These are phyloP conservation scores for Bergia sp. DNA, from an alignment of 92 coral and sea anemone genomes.

Conservation along the genomic window DNA sequence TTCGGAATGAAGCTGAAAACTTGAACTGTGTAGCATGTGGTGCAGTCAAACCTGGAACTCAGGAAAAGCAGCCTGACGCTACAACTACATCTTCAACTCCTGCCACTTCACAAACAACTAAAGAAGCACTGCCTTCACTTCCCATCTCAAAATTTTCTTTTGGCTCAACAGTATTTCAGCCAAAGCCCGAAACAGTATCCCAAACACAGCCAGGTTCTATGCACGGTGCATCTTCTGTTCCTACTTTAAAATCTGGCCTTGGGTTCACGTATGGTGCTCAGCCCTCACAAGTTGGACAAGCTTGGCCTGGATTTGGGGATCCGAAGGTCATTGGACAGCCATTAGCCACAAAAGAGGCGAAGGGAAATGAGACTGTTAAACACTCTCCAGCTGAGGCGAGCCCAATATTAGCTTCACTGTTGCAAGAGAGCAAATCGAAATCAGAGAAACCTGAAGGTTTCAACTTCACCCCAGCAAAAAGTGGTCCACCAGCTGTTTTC, in stretches of 20 bases:
- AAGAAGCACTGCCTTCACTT: not conserved
- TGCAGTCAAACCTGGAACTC: slow-evolving; percentile 39
- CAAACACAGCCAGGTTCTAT: not conserved
- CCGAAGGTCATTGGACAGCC: not conserved
- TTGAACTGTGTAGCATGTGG: slow-evolving; percentile 68
- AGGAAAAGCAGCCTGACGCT: not conserved
- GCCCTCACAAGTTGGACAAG: not conserved
- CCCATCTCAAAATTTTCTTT: not conserved
- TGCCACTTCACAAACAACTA: not conserved
- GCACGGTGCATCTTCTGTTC: not conserved
- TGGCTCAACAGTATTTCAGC: not conserved
- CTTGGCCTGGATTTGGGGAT: not conserved
- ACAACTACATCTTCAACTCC: not conserved
- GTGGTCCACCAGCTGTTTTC: not conserved
- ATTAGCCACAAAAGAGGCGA: not conserved
- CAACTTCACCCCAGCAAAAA: not conserved
- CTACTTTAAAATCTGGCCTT: not conserved
- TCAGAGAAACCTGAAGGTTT: not conserved
- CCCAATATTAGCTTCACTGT: slow-evolving; percentile 24
- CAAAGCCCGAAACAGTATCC: not conserved
- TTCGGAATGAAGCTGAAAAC: slow-evolving; percentile 47
- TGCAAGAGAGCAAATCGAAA: not conserved
- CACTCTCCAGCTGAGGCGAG: not conserved
- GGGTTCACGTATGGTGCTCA: slow-evolving; percentile 3
- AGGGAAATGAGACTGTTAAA: not conserved